Evolutionary conservation across 2,888 invertebrate genomes (phyloP).

Genomic region (Xestia rhomboidea): DNA sequence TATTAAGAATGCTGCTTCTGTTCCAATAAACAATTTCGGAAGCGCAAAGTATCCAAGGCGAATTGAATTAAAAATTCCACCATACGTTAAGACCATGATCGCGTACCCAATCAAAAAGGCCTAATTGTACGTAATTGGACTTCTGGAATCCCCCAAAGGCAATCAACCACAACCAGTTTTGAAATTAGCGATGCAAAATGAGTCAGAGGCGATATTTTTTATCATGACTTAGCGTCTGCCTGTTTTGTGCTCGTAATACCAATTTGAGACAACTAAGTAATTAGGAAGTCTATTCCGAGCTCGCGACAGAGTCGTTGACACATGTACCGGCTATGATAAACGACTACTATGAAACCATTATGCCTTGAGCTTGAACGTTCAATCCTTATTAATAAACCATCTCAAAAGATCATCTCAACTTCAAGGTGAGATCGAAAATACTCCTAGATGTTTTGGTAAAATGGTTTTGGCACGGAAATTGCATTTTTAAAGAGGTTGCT

Average conservation of each 20-base stretch:
- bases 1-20: constrained; percentile 29
- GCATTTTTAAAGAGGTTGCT: constrained; percentile 61
- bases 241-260: constrained; percentile 40
- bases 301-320: constrained; percentile 65
- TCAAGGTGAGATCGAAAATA: constrained; percentile 56
- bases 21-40: constrained; percentile 44
- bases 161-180: constrained; percentile 56
- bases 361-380: constrained; percentile 56
- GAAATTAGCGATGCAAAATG: constrained; percentile 52
- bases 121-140: constrained; percentile 28
- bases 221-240: constrained; percentile 41
- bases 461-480: constrained; percentile 61
- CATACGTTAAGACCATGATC: constrained; percentile 12
- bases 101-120: constrained; percentile 22
- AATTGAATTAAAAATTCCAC: constrained; percentile 15
- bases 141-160: constrained; percentile 52
- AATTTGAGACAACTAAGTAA: constrained; percentile 63
- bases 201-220: constrained; percentile 55
- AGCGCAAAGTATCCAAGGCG: constrained; percentile 9
- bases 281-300: constrained; percentile 59
- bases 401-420: constrained; percentile 29
- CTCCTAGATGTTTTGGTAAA: constrained; percentile 47
- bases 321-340: constrained; percentile 62
- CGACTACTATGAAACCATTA: constrained; percentile 54
- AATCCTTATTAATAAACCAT: constrained; percentile 45